Evolutionary conservation across 2,797 vertebrate genomes (phyloP).

Genomic region (Bradypus variegatus): DNA sequence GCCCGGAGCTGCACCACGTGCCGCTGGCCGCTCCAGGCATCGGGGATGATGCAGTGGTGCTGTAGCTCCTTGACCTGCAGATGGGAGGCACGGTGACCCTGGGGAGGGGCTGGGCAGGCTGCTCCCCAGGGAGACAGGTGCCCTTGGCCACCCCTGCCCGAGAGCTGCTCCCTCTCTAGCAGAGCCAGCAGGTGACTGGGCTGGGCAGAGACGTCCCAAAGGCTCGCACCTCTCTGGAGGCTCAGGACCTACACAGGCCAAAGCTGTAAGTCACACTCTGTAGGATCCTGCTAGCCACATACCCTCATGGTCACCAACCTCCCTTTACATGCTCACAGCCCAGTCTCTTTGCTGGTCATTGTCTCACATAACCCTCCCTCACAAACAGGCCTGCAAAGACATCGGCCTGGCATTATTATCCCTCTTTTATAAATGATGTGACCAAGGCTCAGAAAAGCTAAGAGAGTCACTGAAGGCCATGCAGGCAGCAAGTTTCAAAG

Average conservation of each 20-base stretch:
- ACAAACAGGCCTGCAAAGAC: neutral
- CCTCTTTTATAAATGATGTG: neutral
- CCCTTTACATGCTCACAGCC: fast-evolving
- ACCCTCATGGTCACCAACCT: neutral
- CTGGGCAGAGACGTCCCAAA: neutral
- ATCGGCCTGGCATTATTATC: neutral
- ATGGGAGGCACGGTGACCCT: neutral
- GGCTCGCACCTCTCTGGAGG: neutral
- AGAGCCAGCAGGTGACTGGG: neutral
- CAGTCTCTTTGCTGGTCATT: neutral
- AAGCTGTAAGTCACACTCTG: neutral
- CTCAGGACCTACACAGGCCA: neutral
- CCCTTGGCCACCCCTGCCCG: neutral
- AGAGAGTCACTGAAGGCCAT: fast-evolving
- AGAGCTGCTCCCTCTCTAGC: fast-evolving
- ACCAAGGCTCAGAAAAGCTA: neutral
- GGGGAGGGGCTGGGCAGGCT: no score
- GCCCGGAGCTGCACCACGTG: slow-evolving; percentile 80
- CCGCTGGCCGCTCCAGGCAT: slow-evolving; percentile 68
- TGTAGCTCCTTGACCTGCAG: slow-evolving; percentile 50
- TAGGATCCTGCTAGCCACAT: neutral
- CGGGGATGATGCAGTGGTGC: slow-evolving; percentile 67
- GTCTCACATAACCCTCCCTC: neutral
- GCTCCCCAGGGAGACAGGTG: fast-evolving
- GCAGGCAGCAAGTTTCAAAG: neutral